phyloP scores from a whole-genome alignment of 2,888 invertebrate species.

The Syrista parreyssii region DNA sequence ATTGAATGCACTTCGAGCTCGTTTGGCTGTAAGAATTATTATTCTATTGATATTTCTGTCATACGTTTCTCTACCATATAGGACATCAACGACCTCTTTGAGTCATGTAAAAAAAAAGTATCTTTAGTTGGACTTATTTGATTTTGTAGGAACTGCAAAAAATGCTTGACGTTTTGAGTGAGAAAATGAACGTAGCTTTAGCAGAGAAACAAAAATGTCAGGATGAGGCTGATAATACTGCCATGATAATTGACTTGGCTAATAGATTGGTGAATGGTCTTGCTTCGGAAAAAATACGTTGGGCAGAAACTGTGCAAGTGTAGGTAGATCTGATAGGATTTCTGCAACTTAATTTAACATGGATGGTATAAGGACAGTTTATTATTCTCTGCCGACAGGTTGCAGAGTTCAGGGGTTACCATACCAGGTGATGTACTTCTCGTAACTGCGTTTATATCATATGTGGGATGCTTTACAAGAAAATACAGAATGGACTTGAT shows the following conservation, averaged over 20 bases:
- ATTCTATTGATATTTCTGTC: not conserved
- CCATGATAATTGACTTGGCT: conserved; percentile 89
- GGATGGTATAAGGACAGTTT: not conserved
- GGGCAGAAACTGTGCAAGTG: conserved; percentile 76
- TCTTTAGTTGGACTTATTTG: not conserved
- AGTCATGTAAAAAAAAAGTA: conserved; percentile 7
- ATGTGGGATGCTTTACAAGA: conserved; percentile 93
- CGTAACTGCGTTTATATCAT: conserved; percentile 93
- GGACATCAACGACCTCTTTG: not conserved
- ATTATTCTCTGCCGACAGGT: conserved; percentile 64
- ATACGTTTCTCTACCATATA: conserved; percentile 1
- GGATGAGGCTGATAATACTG: conserved; percentile 91
- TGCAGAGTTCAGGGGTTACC: conserved; percentile 78
- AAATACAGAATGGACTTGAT: conserved; percentile 83
- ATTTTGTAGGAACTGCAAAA: conserved; percentile 76
- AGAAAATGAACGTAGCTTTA: conserved; percentile 87
- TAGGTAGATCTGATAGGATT: conserved; percentile 40
- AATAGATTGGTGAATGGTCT: conserved; percentile 92
- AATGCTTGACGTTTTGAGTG: conserved; percentile 79
- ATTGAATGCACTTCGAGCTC: conserved; percentile 79
- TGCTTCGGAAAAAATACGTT: conserved; percentile 90
- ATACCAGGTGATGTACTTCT: conserved; percentile 91
- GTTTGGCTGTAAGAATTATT: conserved; percentile 69
- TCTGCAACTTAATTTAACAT: not conserved
- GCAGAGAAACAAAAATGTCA: conserved; percentile 91